These are phyloP conservation scores for Ectemnius continuus DNA, from an alignment of 2,888 invertebrate species.

Conservation along the genomic window DNA sequence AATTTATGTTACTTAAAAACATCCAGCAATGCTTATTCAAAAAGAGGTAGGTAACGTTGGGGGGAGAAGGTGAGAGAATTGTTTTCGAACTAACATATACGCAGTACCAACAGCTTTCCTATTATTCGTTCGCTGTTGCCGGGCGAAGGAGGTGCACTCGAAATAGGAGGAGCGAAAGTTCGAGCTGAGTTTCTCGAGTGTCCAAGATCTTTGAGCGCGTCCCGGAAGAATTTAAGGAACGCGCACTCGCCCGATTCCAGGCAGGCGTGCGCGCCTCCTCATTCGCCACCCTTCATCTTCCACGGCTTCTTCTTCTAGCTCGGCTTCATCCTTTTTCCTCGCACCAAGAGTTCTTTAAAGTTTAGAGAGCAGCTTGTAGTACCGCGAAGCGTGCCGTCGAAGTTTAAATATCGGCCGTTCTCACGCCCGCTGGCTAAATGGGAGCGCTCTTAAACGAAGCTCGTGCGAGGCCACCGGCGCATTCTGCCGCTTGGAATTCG, in stretches of 20 bases:
- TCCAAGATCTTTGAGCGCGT: neutral
- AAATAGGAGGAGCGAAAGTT: no score
- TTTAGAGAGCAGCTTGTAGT: neutral
- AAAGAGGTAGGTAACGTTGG: no score
- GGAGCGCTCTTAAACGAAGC: no score
- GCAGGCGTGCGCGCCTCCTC: neutral
- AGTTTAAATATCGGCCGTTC: slow-evolving; percentile 25
- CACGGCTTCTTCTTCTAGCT: neutral
- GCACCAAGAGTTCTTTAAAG: slow-evolving; percentile 1
- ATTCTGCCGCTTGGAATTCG: no score
- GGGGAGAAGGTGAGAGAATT: no score
- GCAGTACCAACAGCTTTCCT: no score
- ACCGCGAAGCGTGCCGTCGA: neutral
- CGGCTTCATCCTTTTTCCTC: neutral
- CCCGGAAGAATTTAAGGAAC: slow-evolving; percentile 5
- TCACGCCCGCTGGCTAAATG: slow-evolving; percentile 8
- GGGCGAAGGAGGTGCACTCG: no score
- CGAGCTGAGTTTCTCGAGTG: neutral
- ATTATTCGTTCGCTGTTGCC: no score
- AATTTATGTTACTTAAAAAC: no score
- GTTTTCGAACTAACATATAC: no score
- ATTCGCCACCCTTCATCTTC: neutral
- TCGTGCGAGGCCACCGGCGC: no score
- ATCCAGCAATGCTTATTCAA: no score
- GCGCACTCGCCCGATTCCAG: neutral